These are phyloP conservation scores for Arctocebus calabarensis DNA, from an alignment of 2,797 vertebrate species.

Conservation along the genomic window DNA sequence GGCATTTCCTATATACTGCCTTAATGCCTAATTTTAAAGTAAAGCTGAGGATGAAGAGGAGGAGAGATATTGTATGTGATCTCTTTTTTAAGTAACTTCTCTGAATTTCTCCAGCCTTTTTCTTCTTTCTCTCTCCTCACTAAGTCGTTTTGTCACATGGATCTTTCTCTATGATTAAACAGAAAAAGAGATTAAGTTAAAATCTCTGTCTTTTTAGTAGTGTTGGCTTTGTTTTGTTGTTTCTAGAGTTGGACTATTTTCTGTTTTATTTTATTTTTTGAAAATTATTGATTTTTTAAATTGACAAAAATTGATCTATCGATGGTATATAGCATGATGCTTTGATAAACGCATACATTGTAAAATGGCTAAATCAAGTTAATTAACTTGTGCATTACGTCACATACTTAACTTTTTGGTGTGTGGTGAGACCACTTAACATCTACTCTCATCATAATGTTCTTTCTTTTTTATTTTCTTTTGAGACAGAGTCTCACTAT, in stretches of 20 bases:
- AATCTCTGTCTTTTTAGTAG: not conserved
- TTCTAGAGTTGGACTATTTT: not conserved
- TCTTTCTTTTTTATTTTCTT: too few species aligned
- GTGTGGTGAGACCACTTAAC: not conserved
- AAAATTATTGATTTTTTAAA: not conserved
- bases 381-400: not conserved
- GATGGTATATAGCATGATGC: too few species aligned
- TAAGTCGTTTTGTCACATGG: not conserved
- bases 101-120: not conserved
- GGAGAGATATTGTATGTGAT: not conserved
- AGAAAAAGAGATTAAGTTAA: not conserved
- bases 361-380: not conserved
- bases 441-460: too few species aligned
- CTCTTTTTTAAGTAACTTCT: not conserved
- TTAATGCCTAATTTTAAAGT: constrained; percentile 21
- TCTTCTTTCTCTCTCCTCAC: not conserved
- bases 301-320: not conserved
- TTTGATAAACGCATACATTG: not conserved
- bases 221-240: not conserved
- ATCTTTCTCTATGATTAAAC: not conserved
- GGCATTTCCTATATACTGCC: not conserved
- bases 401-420: not conserved
- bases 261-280: not conserved
- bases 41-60: not conserved
- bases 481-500: too few species aligned